Base-by-base conservation (phyloP, 1,140 invertebrate species). In the Chrysoperla carnea region DNA sequence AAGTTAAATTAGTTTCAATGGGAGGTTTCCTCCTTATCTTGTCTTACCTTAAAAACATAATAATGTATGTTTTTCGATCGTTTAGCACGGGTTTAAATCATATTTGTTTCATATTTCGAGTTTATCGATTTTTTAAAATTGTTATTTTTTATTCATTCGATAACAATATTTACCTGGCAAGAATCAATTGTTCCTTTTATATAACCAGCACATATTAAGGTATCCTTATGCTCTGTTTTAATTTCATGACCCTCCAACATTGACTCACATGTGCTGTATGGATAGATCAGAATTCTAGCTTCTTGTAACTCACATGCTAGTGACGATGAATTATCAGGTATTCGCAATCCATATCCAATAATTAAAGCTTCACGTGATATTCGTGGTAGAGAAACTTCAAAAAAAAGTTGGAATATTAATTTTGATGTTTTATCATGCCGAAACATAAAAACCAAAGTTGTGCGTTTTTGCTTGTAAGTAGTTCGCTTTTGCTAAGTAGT, bases 141-240 rank as follows among this genome's bases (percentile, higher is more conserved):
- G n/a, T n/a, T n/a, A n/a, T n/a, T n/a, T n/a, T n/a, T n/a, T n/a
- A n/a, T n/a, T n/a, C n/a, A n/a, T n/a, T n/a, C n/a, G n/a, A n/a
- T n/a, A n/a, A n/a, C n/a, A n/a, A n/a, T n/a, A n/a, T 17, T 43
- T 53, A 62, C 64, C 55, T 66, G 59, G 48, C 67, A 69, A 8
- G 63, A 52, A 46, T 69, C 66, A 29, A 55, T 60, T 13, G 57
- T 58, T 29, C 61, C 63, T 8, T 52, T 50, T 2, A 53, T 43
- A 13, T 52, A 45, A 3, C 65, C 65, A 35, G 64, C 66, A 46
- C 66, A 68, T 33, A 67, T 31, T 52, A 59, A 53, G 36, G 55
- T 56, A 6, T 54, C 46, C 39, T 55, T 41, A 31, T 56, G 50
- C 8, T 46, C 49, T 44, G 61, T 61, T 9, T 55, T 57, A 1